phyloP scores from a whole-genome alignment of 2,888 invertebrate species.

The Aporophyla lueneburgensis region DNA sequence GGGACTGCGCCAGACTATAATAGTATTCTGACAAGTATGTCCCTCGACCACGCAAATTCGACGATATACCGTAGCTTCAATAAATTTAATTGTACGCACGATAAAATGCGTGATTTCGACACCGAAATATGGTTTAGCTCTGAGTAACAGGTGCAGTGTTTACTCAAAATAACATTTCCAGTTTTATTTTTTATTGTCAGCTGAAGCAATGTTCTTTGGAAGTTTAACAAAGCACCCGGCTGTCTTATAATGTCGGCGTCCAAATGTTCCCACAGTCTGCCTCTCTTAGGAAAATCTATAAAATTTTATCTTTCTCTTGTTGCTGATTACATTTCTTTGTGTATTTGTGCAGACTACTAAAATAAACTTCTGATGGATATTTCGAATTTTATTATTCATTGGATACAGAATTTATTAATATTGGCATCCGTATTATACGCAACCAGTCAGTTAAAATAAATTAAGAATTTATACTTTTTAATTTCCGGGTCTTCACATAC shows the following conservation, averaged over 20 bases:
- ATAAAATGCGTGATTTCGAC: constrained; percentile 25
- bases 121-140: constrained; percentile 30
- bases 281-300: constrained; percentile 56
- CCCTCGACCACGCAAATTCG: constrained; percentile 27
- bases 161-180: constrained; percentile 36
- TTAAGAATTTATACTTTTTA: background rate
- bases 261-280: constrained; percentile 56
- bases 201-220: constrained; percentile 37
- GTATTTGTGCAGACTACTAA: constrained; percentile 28
- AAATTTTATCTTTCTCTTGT: constrained; percentile 59
- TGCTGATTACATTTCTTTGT: constrained; percentile 60
- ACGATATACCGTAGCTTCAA: constrained; percentile 13
- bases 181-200: constrained; percentile 46
- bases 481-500: constrained; percentile 15
- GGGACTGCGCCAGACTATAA: constrained; percentile 44
- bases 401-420: constrained; percentile 16
- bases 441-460: constrained; percentile 11
- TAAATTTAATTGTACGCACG: constrained; percentile 39
- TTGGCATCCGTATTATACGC: background rate
- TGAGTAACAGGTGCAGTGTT: constrained; percentile 49
- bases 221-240: constrained; percentile 52
- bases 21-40: constrained; percentile 50
- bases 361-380: constrained; percentile 26
- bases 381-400: constrained; percentile 26
- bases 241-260: constrained; percentile 40